These are phyloP conservation scores for Mormyrops boulengeri DNA, from an alignment of 2,797 vertebrate genomes.

Conservation along the genomic window DNA sequence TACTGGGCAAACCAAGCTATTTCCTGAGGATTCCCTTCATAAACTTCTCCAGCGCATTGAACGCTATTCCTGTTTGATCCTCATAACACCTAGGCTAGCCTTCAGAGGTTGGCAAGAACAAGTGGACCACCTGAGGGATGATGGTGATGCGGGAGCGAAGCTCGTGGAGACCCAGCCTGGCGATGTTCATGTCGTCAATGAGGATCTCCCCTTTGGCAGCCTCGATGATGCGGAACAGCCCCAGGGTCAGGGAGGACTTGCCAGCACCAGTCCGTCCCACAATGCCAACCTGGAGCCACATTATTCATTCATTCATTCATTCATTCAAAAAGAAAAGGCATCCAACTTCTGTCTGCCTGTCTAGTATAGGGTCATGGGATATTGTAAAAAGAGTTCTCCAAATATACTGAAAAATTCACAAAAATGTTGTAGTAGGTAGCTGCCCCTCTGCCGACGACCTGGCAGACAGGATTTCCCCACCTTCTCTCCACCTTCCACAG, in stretches of 20 bases:
- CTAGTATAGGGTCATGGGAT: background rate
- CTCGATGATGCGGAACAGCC: conserved; percentile 89
- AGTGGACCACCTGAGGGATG: conserved; percentile 76
- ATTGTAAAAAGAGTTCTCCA: background rate
- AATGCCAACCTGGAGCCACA: conserved; percentile 74
- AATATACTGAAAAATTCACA: background rate
- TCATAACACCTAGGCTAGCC: background rate
- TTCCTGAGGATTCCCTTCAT: background rate
- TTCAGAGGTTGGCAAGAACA: background rate
- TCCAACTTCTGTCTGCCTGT: background rate
- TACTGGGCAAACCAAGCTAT: background rate
- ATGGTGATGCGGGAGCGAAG: conserved; percentile 88
- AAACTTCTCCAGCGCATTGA: background rate
- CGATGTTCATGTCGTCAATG: conserved; percentile 79
- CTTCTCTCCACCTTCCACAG: conserved; percentile 82
- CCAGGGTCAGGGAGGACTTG: conserved; percentile 87
- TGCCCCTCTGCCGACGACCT: background rate
- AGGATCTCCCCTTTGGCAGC: conserved; percentile 75
- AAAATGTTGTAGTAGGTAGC: background rate
- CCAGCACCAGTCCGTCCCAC: conserved; percentile 91
- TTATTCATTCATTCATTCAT: background rate
- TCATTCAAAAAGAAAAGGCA: background rate
- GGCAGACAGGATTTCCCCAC: conserved; percentile 43
- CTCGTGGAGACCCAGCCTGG: conserved; percentile 81
- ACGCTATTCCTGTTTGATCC: background rate